Base-by-base conservation (phyloP, 2,113 vertebrate species). In the Malurus alboscapulatus region DNA sequence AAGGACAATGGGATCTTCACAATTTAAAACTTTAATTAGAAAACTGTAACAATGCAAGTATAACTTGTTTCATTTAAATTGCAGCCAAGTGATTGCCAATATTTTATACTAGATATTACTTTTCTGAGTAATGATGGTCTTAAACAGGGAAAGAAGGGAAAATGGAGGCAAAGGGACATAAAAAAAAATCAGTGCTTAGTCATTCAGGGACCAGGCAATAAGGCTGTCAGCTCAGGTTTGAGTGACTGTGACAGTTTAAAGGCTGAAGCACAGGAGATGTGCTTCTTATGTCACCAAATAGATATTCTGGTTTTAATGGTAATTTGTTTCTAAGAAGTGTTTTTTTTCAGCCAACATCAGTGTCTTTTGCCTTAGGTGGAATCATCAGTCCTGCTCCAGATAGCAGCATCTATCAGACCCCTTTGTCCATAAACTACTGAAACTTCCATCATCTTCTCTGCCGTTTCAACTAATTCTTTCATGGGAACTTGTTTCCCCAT, bases 351-450 rank as follows among this genome's bases (percentile, higher is more conserved):
- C 12, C n/a, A 77, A 45, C 3, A 1, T 6, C 48, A 42, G 6
- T 54, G 30, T 71, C 38, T 79, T 18, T 87, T 82, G 30, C 69
- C 34, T 82, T 71, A 42, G 24, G 40, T 51, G 5, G 10, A 58
- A 67, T 63, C 42, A 40, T 63, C 71, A 32, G 22, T 51, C 11
- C 18, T 63, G 7, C 9, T 76, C 17, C 27, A 76, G 67, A 50
- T 7, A 74, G 32, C 7, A 63, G 24, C 0, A 0, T 51, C 20
- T 45, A 34, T 58, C 44, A 84, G n/a, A 63, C 1, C 8, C 7
- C 13, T 44, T 59, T 68, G 53, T 38, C 27, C 29, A 15, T 15
- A 51, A 51, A 19, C 29, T 50, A 21, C 7, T 76, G 45, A 82
- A 92, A 79, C 5, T 38, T 75, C 19, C 15, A 32, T 50, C 17